Conservation (phyloP, 2,113 vertebrate species). For the Phalacrocorax brasilianus region DNA sequence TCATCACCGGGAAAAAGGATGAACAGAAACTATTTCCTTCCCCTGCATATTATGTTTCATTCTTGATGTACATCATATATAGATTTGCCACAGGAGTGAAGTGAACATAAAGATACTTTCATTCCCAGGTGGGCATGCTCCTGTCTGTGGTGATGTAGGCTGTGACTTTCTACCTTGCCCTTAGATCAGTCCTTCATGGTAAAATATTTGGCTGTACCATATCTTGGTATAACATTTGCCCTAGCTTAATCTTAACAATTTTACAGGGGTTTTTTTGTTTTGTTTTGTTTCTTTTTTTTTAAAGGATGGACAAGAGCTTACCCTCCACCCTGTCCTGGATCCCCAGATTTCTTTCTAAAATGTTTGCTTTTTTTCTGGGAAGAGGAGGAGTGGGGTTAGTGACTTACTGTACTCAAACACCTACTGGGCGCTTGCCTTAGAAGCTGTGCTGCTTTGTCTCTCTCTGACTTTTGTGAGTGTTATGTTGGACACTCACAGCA, state of each 20-base stretch:
- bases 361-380: neutral
- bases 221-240: neutral
- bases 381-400: neutral
- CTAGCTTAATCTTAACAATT: neutral
- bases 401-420: neutral
- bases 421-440: neutral
- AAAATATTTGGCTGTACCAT: neutral
- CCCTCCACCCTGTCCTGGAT: neutral
- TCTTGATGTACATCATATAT: neutral
- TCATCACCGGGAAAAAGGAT: neutral
- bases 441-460: accelerated
- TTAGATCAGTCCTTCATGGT: neutral
- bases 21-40: neutral
- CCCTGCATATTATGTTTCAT: neutral
- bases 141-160: neutral
- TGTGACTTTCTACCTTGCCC: neutral
- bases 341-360: neutral
- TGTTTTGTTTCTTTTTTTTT: neutral
- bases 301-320: neutral
- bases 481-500: neutral
- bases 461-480: neutral
- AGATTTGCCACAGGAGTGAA: neutral
- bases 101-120: neutral
- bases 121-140: neutral
- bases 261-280: neutral